Base-by-base conservation (phyloP, 2,888 invertebrate species). In the Piscicola geometra region DNA sequence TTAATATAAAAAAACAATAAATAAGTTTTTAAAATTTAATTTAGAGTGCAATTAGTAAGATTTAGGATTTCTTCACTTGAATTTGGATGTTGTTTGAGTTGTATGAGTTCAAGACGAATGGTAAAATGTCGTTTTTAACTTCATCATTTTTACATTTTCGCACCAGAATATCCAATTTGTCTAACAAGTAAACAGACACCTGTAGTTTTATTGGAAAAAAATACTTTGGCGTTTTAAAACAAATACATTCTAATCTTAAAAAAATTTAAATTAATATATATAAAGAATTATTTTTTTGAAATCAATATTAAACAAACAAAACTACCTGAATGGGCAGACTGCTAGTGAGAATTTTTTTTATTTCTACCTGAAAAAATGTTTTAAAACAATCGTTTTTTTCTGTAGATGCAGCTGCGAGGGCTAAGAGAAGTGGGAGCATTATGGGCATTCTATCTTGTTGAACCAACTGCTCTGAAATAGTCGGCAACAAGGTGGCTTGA, bases 401-500 rank as follows among this genome's bases (percentile, higher is more conserved):
- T 33, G n/a, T n/a, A n/a, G 78, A 33, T 35, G 76, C 73, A 30
- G 77, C 74, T 5, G 79, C 72, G 33, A 80, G 64, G 70, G 76
- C 33, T n/a, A 80, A 67, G 21, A 80, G 60, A 15, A 78, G 75
- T 0, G 80, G 80, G 50, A 80, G 79, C 36, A 79, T 76, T 82
- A 91, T 90, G 84, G 93, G 92, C 79, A 95, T 87, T 32, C 94
- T 92, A 83, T 95, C 94, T 78, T 91, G 90, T 30, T 91, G 90
- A 82, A 90, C 89, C 86, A 94, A 90, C 86, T 96, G 95, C 80
- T 90, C 89, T 83, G 92, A 91, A 78, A 97, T 88, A 81, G 90
- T 90, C 56, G 94, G 94, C 92, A 95, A 94, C 71, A 96, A 91
- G 85, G 93, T 93, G 85, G 92, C 92, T 89, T 93, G 95, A 89